Base-by-base conservation (phyloP, 2,888 invertebrate species). In the Plusia festucae region DNA sequence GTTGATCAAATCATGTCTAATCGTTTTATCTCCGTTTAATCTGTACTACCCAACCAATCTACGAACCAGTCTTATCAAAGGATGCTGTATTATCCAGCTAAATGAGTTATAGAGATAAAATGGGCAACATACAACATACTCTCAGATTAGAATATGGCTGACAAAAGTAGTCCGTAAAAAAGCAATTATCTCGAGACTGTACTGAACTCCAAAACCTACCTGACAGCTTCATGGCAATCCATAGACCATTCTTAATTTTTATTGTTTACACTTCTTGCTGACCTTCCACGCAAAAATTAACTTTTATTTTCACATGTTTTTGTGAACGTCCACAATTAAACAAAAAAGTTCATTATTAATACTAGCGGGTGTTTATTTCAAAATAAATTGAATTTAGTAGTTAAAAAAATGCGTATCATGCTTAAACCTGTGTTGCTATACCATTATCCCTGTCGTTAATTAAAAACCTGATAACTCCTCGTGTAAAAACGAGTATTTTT, bases 271-370 rank as follows among this genome's bases (percentile, higher is more conserved):
- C 40, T 61, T 55, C 61, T 68, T 34, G 73, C 66, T 66, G 62
- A 66, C 78, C 76, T 76, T 78, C 73, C 40, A 30, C 64, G 57
- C 54, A 58, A 66, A 77, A 57, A 65, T 64, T 59, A 58, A 61
- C 56, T 70, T 49, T 61, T 59, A 59, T 59, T 49, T 16, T 61
- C 32, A 68, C 40, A 22, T 40, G 57, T 53, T 68, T 59, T 57
- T 60, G 40, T 55, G 53, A 53, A 60, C 46, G 24, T 46, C 4
- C 40, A 34, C 34, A 51, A 20, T 32, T 8, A 58, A 30, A 51
- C 15, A 52, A 22, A 22, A 9, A 32, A 51, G 15, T 49, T 49
- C 24, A 24, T 52, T 24, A 24, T 18, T 49, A 20, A 49, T 20
- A 49, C 46, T 49, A 49, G 46, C 46, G 16, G 16, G 7, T 18